phyloP scores from a whole-genome alignment of 2,797 vertebrate species.

The Microcaecilia unicolor region DNA sequence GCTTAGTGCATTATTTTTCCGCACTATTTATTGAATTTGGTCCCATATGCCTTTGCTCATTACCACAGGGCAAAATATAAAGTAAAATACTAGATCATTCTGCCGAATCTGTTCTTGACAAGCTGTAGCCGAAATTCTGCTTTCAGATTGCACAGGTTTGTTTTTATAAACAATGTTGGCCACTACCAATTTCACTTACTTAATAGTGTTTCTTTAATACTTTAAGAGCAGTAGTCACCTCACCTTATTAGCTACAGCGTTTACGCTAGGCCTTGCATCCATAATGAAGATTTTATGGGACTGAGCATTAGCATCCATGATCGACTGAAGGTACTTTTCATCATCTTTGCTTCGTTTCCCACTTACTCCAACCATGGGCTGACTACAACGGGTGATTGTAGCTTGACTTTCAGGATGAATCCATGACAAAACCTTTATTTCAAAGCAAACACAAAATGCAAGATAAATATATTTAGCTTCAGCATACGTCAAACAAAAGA shows the following conservation, averaged over 20 bases:
- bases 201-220: no score
- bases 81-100: no score
- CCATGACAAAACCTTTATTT: slow-evolving; percentile 83
- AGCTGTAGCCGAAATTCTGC: no score
- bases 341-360: slow-evolving; percentile 92
- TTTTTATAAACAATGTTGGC: no score
- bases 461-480: background rate
- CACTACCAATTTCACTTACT: no score
- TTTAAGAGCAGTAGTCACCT: no score
- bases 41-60: no score
- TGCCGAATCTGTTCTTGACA: no score
- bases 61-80: no score
- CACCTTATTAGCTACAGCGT: slow-evolving; percentile 93
- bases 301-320: slow-evolving; percentile 96
- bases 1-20: no score
- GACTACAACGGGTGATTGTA: slow-evolving; percentile 85
- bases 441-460: background rate
- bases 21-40: no score
- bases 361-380: slow-evolving; percentile 89
- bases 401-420: slow-evolving; percentile 96
- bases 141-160: no score
- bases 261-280: slow-evolving; percentile 88
- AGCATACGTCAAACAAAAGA: background rate
- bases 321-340: slow-evolving; percentile 88
- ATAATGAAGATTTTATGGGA: slow-evolving; percentile 98